Evolutionary conservation across 37 sponge, comb jelly and placozoan species (phyloP).

Genomic region (Theonella swinhoei): DNA sequence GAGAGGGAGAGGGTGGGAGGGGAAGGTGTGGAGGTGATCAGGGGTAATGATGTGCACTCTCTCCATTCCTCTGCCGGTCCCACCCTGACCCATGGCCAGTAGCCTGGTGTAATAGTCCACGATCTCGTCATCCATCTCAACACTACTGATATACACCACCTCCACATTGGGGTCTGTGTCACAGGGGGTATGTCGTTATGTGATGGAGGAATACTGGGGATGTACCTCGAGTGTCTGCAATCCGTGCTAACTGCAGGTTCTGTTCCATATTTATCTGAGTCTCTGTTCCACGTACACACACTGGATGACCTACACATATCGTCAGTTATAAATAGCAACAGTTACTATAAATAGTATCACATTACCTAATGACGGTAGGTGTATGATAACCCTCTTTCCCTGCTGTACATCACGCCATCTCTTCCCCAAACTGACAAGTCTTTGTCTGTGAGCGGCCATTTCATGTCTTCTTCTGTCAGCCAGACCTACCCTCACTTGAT

Average conservation of each 20-base stretch:
- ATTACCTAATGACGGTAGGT: constrained; percentile 75
- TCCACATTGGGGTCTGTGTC: constrained; percentile 74
- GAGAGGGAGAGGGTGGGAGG: constrained; percentile 71
- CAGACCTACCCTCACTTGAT: constrained; percentile 45
- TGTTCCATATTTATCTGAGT: constrained; percentile 38
- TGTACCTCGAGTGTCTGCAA: constrained; percentile 74
- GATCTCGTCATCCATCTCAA: constrained; percentile 67
- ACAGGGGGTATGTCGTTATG: not conserved
- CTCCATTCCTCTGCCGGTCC: constrained; percentile 1
- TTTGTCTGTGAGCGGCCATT: not conserved
- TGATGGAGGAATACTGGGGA: not conserved
- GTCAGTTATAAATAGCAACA: not conserved
- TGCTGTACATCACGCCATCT: constrained; percentile 60
- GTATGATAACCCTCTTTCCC: constrained; percentile 65
- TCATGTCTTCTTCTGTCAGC: constrained; percentile 43
- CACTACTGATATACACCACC: constrained; percentile 89
- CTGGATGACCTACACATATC: not conserved
- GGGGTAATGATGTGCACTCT: constrained; percentile 83
- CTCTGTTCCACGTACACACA: not conserved
- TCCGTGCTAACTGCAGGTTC: constrained; percentile 79
- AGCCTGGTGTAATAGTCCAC: constrained; percentile 77
- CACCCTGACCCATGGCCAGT: constrained; percentile 54
- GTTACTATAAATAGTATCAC: not conserved
- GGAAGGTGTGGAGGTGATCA: constrained; percentile 63
- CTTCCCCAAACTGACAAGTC: constrained; percentile 18